phyloP scores from a whole-genome alignment of 2,113 vertebrate genomes.

The Electrona antarctica region DNA sequence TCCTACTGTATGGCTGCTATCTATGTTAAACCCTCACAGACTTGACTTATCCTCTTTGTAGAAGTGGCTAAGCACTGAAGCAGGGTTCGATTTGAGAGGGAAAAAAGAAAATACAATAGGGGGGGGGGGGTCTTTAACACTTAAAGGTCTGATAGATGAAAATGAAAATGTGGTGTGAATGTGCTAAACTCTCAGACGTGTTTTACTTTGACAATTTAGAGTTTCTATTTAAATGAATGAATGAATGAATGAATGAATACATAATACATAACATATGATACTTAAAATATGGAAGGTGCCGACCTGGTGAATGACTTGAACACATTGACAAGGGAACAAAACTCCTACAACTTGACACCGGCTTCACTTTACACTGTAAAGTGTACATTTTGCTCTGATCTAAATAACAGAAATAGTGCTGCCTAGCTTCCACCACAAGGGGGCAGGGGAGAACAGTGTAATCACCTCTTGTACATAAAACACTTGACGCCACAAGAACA shows the following conservation, averaged over 20 bases:
- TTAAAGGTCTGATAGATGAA: too few species aligned
- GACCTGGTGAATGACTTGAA: too few species aligned
- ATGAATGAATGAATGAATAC: not conserved
- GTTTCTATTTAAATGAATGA: not conserved
- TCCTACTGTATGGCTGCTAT: not conserved
- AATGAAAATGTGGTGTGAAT: too few species aligned
- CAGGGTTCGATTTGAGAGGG: not conserved
- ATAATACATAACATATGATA: not conserved
- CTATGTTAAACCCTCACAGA: constrained; percentile 8
- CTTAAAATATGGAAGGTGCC: too few species aligned
- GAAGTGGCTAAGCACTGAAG: not conserved
- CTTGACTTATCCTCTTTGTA: not conserved
- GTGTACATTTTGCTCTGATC: too few species aligned
- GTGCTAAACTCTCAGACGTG: too few species aligned
- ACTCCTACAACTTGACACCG: too few species aligned
- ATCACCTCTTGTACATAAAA: not conserved
- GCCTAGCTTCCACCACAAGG: constrained; percentile 45
- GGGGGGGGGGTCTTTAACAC: too few species aligned
- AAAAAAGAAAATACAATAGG: too few species aligned
- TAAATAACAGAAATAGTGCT: too few species aligned
- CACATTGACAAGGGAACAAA: too few species aligned
- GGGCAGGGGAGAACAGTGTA: constrained; percentile 44
- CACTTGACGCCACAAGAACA: not conserved
- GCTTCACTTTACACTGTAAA: not conserved
- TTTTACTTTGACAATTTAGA: too few species aligned